A percentile compares a stretch with the other conserved stretches of the same genome.
These are phyloP conservation scores for Troilus luridus DNA, from an alignment of 2,888 invertebrate genomes.

Conservation along the genomic window DNA sequence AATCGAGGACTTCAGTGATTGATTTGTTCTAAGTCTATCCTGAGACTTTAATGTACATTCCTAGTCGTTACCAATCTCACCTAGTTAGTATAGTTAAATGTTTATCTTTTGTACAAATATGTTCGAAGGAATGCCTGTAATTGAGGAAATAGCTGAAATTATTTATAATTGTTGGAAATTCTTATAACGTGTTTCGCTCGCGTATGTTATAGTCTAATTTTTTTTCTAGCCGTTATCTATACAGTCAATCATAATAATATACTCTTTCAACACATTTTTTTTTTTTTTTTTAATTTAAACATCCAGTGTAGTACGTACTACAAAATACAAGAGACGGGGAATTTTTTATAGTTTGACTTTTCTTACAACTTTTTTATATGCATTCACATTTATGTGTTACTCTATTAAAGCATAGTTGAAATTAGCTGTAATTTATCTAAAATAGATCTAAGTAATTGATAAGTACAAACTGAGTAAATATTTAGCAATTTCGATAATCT, in stretches of 20 bases:
- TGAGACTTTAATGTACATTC: slow-evolving; percentile 53
- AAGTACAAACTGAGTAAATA: slow-evolving; percentile 23
- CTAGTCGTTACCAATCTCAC: slow-evolving; percentile 58
- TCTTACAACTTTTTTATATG: slow-evolving; percentile 22
- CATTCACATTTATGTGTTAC: not conserved
- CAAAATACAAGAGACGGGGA: not conserved
- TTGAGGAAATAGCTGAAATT: slow-evolving; percentile 29
- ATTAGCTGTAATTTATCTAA: slow-evolving; percentile 12
- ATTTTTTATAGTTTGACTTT: slow-evolving; percentile 43
- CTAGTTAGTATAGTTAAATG: slow-evolving; percentile 50
- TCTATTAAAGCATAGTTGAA: not conserved
- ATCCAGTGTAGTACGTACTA: not conserved
- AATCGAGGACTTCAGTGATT: not conserved
- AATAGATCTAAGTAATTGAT: slow-evolving; percentile 25
- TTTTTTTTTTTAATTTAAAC: not conserved
- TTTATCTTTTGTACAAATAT: slow-evolving; percentile 57
- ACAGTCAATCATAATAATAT: slow-evolving; percentile 9
- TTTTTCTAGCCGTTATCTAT: not conserved
- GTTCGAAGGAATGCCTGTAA: slow-evolving; percentile 38
- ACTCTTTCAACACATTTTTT: not conserved
- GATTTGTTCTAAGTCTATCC: not conserved
- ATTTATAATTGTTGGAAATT: slow-evolving; percentile 39
- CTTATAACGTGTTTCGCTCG: slow-evolving; percentile 9
- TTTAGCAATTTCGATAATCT: not conserved
- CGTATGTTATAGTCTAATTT: not conserved